Evolutionary conservation across 2,113 vertebrate genomes (phyloP).

Genomic region (Bettongia penicillata): DNA sequence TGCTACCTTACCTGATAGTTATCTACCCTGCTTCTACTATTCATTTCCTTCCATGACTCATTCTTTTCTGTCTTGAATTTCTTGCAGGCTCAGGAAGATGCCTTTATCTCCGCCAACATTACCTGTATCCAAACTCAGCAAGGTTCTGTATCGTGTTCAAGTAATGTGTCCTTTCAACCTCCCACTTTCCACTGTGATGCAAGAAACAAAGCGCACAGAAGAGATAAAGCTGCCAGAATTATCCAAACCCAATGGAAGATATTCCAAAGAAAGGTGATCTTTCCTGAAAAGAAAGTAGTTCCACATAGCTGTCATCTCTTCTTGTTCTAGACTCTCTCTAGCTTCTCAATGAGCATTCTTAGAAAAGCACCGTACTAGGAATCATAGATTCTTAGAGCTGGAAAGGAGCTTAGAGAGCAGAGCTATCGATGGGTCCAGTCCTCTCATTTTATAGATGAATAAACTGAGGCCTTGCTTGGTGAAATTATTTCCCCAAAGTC

Average conservation of each 20-base stretch:
- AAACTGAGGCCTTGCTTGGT: not conserved
- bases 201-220: slow-evolving; percentile 54
- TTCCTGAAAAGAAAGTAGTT: accelerated
- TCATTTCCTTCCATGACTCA: not conserved
- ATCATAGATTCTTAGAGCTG: not conserved
- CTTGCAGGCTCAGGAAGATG: slow-evolving; percentile 37
- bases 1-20: not conserved
- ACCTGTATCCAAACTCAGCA: not conserved
- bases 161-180: slow-evolving; percentile 10
- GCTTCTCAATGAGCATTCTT: not conserved
- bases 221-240: slow-evolving; percentile 82
- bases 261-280: slow-evolving; percentile 83
- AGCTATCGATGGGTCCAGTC: not conserved
- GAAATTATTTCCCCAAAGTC: not conserved
- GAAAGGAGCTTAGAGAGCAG: not conserved
- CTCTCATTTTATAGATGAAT: not conserved
- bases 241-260: slow-evolving; percentile 88
- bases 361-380: not conserved
- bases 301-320: not conserved
- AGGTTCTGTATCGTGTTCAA: not conserved
- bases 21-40: not conserved
- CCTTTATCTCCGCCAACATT: accelerated
- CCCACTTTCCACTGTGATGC: not conserved
- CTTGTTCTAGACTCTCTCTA: slow-evolving; percentile 18
- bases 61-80: slow-evolving; percentile 12